A percentile compares a stretch with the other conserved stretches of the same genome.
phyloP scores from a whole-genome alignment of 2,888 invertebrate genomes.

The Hirtodrosophila histrioides region DNA sequence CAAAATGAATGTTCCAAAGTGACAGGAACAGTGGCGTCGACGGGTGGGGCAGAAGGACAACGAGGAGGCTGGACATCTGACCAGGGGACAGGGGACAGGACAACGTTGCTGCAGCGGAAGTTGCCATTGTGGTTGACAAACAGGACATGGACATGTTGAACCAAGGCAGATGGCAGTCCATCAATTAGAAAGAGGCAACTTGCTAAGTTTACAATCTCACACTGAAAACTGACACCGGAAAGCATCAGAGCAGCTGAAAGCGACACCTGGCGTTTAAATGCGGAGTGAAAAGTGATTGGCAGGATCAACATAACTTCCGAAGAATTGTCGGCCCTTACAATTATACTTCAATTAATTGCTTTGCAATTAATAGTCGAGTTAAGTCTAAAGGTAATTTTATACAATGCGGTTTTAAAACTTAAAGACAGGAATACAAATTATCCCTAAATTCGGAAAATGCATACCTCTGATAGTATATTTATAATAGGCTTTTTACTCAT shows the following conservation, averaged over 20 bases:
- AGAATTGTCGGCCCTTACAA: too few species aligned
- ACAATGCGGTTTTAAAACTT: too few species aligned
- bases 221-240: constrained; percentile 36
- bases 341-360: too few species aligned
- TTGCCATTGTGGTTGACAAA: constrained; percentile 60
- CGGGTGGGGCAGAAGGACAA: constrained; percentile 1
- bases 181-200: constrained; percentile 49
- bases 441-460: too few species aligned
- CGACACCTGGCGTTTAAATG: constrained; percentile 24
- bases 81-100: constrained; percentile 1
- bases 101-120: constrained; percentile 39
- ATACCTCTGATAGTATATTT: too few species aligned
- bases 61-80: not conserved
- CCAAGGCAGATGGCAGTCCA: constrained; percentile 36
- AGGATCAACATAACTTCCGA: too few species aligned
- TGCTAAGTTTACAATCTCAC: constrained; percentile 52
- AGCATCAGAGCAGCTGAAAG: constrained; percentile 31
- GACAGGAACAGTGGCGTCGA: constrained; percentile 41
- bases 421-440: too few species aligned
- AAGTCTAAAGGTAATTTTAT: too few species aligned
- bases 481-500: too few species aligned
- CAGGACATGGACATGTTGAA: constrained; percentile 52
- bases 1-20: constrained; percentile 66
- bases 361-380: too few species aligned
- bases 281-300: not conserved